Conservation (phyloP, 2,888 invertebrate genomes). For the Hypomecis atomaria region DNA sequence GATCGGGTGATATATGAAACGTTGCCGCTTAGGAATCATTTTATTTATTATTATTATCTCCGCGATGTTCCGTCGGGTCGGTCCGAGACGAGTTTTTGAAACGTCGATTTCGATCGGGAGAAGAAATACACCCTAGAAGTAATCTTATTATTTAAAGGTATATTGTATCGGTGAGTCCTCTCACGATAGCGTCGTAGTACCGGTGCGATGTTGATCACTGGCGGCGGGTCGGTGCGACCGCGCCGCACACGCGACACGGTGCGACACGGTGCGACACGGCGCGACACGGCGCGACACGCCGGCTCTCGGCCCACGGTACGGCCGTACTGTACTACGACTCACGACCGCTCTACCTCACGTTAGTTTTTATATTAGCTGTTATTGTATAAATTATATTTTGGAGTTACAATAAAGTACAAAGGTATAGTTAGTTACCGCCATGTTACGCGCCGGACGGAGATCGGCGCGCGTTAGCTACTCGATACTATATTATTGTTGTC, state of each 20-base stretch:
- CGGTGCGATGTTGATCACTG: slow-evolving; percentile 82
- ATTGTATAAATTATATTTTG: slow-evolving; percentile 82
- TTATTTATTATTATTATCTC: slow-evolving; percentile 82
- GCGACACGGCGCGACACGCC: slow-evolving; percentile 27
- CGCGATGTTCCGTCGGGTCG: slow-evolving; percentile 81
- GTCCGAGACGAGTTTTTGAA: slow-evolving; percentile 83
- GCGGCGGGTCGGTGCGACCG: slow-evolving; percentile 35
- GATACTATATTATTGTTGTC: slow-evolving; percentile 77
- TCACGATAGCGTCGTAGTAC: slow-evolving; percentile 77
- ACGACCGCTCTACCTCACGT: slow-evolving; percentile 80
- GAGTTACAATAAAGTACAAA: slow-evolving; percentile 80
- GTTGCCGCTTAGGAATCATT: slow-evolving; percentile 83
- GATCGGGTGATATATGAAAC: slow-evolving; percentile 85
- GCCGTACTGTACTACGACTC: slow-evolving; percentile 57
- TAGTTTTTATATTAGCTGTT: slow-evolving; percentile 82
- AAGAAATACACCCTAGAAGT: slow-evolving; percentile 82
- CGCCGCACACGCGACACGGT: slow-evolving; percentile 27
- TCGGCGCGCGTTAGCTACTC: slow-evolving; percentile 71
- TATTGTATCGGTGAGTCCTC: slow-evolving; percentile 71
- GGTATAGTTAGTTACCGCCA: slow-evolving; percentile 60
- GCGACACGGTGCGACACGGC: slow-evolving; percentile 23
- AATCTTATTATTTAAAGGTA: slow-evolving; percentile 81
- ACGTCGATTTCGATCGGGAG: slow-evolving; percentile 83
- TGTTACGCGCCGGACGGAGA: slow-evolving; percentile 70
- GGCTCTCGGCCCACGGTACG: slow-evolving; percentile 33